A percentile compares a stretch with the other conserved stretches of the same genome.
These are phyloP conservation scores for Chrysopilus asiliformis DNA, from an alignment of 2,888 invertebrate species.

Conservation along the genomic window DNA sequence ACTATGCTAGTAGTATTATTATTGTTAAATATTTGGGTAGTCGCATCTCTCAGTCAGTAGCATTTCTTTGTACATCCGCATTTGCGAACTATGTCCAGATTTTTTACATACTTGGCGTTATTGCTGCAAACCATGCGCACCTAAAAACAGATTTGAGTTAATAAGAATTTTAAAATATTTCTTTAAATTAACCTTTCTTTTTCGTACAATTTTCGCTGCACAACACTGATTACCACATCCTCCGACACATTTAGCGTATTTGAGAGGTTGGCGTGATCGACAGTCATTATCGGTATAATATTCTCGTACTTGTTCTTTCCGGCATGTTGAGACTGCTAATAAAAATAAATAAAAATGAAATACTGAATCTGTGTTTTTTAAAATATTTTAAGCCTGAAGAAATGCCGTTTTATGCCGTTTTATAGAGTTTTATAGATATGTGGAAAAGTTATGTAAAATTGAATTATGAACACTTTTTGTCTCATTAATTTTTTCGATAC, in stretches of 20 bases:
- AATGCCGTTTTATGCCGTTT: too few relatives aligned
- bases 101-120: conserved; percentile 87
- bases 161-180: conserved; percentile 2
- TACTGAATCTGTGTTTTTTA: not conserved
- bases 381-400: not conserved
- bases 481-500: too few relatives aligned
- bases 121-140: conserved; percentile 84
- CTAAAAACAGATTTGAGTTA: conserved; percentile 34
- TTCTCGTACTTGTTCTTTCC: conserved; percentile 81
- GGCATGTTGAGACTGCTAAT: conserved; percentile 58
- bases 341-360: conserved; percentile 15
- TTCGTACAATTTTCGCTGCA: conserved; percentile 80
- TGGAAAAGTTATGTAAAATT: too few relatives aligned
- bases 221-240: conserved; percentile 81
- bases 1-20: conserved; percentile 35
- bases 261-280: conserved; percentile 77
- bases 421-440: too few relatives aligned
- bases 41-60: conserved; percentile 55
- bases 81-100: conserved; percentile 91
- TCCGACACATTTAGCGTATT: conserved; percentile 73
- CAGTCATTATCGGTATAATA: conserved; percentile 85
- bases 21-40: conserved; percentile 41
- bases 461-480: too few relatives aligned
- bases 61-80: conserved; percentile 92
- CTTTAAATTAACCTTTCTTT: conserved; percentile 60